Evolutionary conservation across 2,797 vertebrate genomes (phyloP), one percentile per base, ranked within the genome.

Genomic region (Chrosomus eos): DNA sequence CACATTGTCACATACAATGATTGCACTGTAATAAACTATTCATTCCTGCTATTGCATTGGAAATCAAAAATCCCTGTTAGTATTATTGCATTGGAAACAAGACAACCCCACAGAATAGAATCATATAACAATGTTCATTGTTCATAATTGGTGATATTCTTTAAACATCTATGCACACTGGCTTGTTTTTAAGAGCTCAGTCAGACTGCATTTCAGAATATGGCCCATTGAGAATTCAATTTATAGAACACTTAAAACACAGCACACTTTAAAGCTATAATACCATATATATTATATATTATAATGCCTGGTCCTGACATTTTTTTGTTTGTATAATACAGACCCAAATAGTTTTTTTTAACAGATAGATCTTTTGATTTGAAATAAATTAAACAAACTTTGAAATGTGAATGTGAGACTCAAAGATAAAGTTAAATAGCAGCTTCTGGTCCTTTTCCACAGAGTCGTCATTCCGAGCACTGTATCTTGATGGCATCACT

Each of bases 41-140:
- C 0, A 0, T 81, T 71, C 51, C 64, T 84, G 8, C n/a, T 84
- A 84, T 78, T 84, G 75, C 66, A 48, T 33, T 79, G 40, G 19
- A 31, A 18, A 53, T 67, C 0, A 3, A 45, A n/a, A 80, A 72
- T 48, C 23, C 26, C 55, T 62, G 16, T 72, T 64, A 43, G 3
- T 51, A 51, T 77, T 84, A 84, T 85, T 85, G 83, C 83, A 40
- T 40, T 64, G 7, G 13, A 77, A 84, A 60, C 18, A 68, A 31
- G 19, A 78, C 58, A 53, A 62, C n/a, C 62, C 60, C 51, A 84
- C 74, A 33, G 66, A 70, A 70, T 60, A 14, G 5, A 70, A 58
- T 21, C 21, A 60, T 21, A 70, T 67, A 43, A 75, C 60, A 68
- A 62, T 40, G 38, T 43, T 45, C 80, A 60, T 82, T 23, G 55